Percentiles rank a stretch among this genome's conserved stretches.
These are phyloP conservation scores for Leptinotarsa peninsularis DNA, from an alignment of 2,888 invertebrate species.

Conservation along the genomic window DNA sequence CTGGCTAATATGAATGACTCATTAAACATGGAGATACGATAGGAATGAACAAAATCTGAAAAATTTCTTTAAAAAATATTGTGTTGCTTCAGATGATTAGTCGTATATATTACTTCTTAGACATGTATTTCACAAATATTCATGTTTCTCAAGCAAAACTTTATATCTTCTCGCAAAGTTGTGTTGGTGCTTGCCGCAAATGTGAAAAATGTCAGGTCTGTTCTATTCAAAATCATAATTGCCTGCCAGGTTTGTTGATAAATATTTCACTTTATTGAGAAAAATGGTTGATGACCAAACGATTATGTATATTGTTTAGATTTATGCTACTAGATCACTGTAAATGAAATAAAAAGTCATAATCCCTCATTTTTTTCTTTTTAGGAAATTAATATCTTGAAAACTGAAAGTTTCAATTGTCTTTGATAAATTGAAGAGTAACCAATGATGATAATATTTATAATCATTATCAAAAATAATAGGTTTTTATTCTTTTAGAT, in stretches of 20 bases:
- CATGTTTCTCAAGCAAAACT: background rate
- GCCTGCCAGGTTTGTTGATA: slow-evolving; percentile 28
- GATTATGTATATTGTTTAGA: slow-evolving; percentile 31
- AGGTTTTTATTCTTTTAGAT: too few relatives aligned
- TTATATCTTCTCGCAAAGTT: background rate
- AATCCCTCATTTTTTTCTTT: background rate
- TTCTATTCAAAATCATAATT: slow-evolving; percentile 6
- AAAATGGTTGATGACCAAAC: slow-evolving; percentile 33
- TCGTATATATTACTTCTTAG: background rate
- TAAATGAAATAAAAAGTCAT: too few relatives aligned
- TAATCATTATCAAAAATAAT: too few relatives aligned
- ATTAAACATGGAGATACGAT: too few relatives aligned
- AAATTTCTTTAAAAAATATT: too few relatives aligned
- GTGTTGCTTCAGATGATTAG: too few relatives aligned
- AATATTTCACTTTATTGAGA: slow-evolving; percentile 33
- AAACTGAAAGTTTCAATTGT: too few relatives aligned
- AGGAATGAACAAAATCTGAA: too few relatives aligned
- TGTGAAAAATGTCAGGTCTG: background rate
- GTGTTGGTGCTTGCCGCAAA: background rate
- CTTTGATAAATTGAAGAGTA: too few relatives aligned
- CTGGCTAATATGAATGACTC: too few relatives aligned
- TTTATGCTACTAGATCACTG: slow-evolving; percentile 5
- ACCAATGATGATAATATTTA: too few relatives aligned
- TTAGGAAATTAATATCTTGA: background rate
- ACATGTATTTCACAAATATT: background rate